Evolutionary conservation across 1,140 invertebrate species (phyloP), one percentile per base, ranked within the genome.

Genomic region (Trissolcus basalis): DNA sequence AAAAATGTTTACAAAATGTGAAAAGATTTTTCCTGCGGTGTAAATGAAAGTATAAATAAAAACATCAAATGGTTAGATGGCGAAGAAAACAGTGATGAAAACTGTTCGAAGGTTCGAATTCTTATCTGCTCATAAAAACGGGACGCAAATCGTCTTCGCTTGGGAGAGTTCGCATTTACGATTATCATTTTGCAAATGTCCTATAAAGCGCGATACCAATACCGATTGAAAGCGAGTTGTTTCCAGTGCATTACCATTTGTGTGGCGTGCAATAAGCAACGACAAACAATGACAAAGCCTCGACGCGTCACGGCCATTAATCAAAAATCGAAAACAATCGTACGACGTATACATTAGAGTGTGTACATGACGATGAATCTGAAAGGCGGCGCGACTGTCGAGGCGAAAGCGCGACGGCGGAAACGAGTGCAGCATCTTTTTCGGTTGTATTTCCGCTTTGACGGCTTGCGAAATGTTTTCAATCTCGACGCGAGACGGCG

Each of bases 401-500:
- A 44, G 15, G 12, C 36, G 48, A 14, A 36, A 59, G 32, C 19
- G 10, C 19, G 41, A 11, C n/a, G 32, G 54, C 51, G 53, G 54
- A 76, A 69, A 64, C 50, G 39, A 56, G 50, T 35, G 56, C 49
- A 14, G 32, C 15, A 43, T 27, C 19, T 27, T n/a, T n/a, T 27
- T 27, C 16, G 44, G 47, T 58, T 67, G 59, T 53, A 69, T 63
- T 72, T 73, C 64, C 69, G 58, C 41, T 68, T 68, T 63, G 51
- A 53, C 63, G 68, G 49, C 9, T 65, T 41, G 61, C 49, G 53
- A 69, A 65, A 58, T 81, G 75, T 82, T 78, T 84, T 82, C 80
- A 71, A 69, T 81, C 81, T 77, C 50, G 35, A 33, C 32, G 58
- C 53, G 76, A 80, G 77, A 63, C 77, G 53, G 64, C 63, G 77